These are phyloP conservation scores for Mimumesa dahlbomi DNA, from an alignment of 2,888 invertebrate genomes.

Conservation along the genomic window DNA sequence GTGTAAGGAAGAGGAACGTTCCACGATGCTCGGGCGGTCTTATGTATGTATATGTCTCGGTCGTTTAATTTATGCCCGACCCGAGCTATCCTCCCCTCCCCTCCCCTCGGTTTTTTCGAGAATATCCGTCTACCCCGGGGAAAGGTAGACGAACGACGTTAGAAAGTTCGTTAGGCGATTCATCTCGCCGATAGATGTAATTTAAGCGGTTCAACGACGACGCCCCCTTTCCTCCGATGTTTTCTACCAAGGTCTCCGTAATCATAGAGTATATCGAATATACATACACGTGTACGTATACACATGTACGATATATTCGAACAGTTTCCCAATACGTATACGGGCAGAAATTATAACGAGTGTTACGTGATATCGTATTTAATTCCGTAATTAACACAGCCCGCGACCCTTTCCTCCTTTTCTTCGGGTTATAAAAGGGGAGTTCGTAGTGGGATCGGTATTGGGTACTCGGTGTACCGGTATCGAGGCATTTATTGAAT, in stretches of 20 bases:
- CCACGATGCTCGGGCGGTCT: conserved; percentile 28
- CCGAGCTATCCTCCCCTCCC: conserved; percentile 30
- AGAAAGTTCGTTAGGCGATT: conserved; percentile 54
- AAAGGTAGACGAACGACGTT: conserved; percentile 6
- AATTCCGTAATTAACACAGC: too few species aligned
- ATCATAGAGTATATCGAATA: too few species aligned
- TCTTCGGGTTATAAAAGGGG: conserved; percentile 8
- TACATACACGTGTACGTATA: too few species aligned
- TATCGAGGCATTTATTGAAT: conserved; percentile 69
- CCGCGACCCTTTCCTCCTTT: conserved; percentile 18
- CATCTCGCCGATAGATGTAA: conserved; percentile 49
- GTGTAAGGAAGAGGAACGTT: conserved; percentile 64
- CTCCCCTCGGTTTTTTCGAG: conserved; percentile 5
- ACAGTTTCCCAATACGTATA: too few species aligned
- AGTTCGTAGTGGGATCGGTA: conserved; percentile 19
- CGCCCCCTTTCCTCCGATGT: conserved; percentile 32
- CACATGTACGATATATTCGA: too few species aligned
- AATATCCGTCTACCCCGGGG: too few species aligned
- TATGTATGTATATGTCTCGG: conserved; percentile 31
- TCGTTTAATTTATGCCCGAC: conserved; percentile 56
- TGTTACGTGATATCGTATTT: too few species aligned
- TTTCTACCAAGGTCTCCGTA: too few species aligned
- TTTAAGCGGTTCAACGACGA: conserved; percentile 34
- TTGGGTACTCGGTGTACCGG: conserved; percentile 37
- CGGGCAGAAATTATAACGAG: too few species aligned